Base-by-base conservation (phyloP, 2,113 vertebrate species). In the Corythornis cristatus region DNA sequence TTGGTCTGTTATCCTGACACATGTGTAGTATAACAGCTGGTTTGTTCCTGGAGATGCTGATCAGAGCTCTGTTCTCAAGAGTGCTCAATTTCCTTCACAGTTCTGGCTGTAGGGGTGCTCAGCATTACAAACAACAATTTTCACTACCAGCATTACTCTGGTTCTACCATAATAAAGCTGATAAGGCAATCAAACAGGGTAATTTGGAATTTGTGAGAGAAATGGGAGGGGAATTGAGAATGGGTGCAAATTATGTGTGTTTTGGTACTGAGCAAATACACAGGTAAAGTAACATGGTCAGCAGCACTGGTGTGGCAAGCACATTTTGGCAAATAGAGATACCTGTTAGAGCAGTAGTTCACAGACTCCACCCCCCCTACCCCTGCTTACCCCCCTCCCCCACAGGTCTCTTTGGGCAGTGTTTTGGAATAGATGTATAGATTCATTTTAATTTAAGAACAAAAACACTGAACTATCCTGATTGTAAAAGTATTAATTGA, bases 81-180 rank as follows among this genome's bases (percentile, higher is more conserved):
- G 86, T 96, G 72, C 96, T 95, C 86, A 96, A 89, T 97, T 98
- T 98, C 91, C 88, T 97, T 97, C 96, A 96, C 92, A 96, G 89
- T 94, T 93, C 89, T 96, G 94, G 93, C 85, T 94, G 62, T 91
- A 88, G 81, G 78, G 84, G 79, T 82, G 51, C 93, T 96, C 73
- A 68, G 76, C 91, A 96, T 97, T 97, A 79, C 95, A 94, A 64
- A 42, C 51, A 91, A 40, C 60, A 46, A 66, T 90, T 25, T 56
- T 88, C 40, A 37, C 46, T 53, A 58, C 60, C 62, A 76, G 61
- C 73, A 95, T 54, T 31, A n/a, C 58, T 70, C 18, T 31, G 35
- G 56, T 83, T 88, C 89, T 86, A 29, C 51, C 88, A 54, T 82
- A 92, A 90, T 93, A 94, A 51, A 85, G 89, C 56, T 95, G 94